Base-by-base conservation (phyloP, 2,113 vertebrate genomes). In the Sinocyclocheilus rhinocerous region DNA sequence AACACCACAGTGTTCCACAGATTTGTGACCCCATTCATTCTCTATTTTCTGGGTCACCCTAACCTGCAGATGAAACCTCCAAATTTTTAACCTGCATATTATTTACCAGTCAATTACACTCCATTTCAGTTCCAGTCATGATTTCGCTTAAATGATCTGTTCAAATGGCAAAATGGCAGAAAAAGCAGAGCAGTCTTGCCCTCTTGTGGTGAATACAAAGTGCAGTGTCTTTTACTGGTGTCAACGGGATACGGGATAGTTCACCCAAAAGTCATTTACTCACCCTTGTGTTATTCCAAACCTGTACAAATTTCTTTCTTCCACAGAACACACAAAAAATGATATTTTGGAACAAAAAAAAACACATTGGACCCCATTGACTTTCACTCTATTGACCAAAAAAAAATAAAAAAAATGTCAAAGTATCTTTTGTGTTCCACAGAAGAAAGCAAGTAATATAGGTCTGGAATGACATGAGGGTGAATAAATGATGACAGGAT, bases 151-250 rank as follows among this genome's bases (percentile, higher is more conserved):
- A 78, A 78, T 36, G 18, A 22, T 39, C 50, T 59, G 76, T 78
- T 20, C 52, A 78, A 36, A 59, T 36, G 16, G 16, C 11, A 33
- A 59, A 57, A 57, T 13, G 76, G 0, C 77, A 67, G 70, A 59
- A 57, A 57, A 7, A 52, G 0, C 77, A 67, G 70, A 57, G 57
- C 33, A 55, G 42, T 79, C 24, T 36, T 24, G 80, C 84, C 84
- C 76, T 88, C 84, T 84, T 45, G 39, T 84, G 84, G 81, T 18
- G 20, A 57, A 10, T 26, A 63, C 5, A 11, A 22, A 13, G 15
- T 65, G 67, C 29, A 86, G 55, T 75, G 52, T 3, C 65, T 26
- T 26, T 20, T 22, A 63, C 16, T 69, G 50, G 12, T 50, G 13
- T 9, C 7, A 15, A 72, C 0, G 20, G 18, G 4, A n/a, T 6